phyloP scores from a whole-genome alignment of 2,797 vertebrate genomes.

The Pangasius macronema region DNA sequence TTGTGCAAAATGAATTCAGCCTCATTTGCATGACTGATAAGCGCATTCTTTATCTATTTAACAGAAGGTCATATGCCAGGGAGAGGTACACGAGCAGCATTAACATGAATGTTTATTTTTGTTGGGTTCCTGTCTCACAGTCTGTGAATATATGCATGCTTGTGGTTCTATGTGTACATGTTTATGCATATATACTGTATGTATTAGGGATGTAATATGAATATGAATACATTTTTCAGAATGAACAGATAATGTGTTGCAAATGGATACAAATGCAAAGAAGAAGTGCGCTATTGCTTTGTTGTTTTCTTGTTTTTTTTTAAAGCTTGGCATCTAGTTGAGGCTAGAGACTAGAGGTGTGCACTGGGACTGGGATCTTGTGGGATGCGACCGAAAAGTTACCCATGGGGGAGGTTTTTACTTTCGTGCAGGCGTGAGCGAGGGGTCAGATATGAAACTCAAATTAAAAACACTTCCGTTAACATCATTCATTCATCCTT shows the following conservation, averaged over 20 bases:
- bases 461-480: not conserved
- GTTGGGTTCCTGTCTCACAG: slow-evolving; percentile 27
- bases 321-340: not conserved
- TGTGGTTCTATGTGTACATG: not conserved
- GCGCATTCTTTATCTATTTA: slow-evolving; percentile 99
- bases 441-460: not conserved
- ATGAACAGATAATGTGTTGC: not conserved
- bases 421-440: not conserved
- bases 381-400: not conserved
- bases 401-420: not conserved
- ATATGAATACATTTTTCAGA: not conserved
- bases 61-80: slow-evolving; percentile 99
- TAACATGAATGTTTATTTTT: slow-evolving; percentile 52
- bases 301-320: not conserved
- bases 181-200: not conserved
- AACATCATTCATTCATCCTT: not conserved
- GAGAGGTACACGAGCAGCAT: slow-evolving; percentile 69
- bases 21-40: slow-evolving; percentile 99
- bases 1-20: slow-evolving; percentile 99
- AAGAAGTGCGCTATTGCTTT: not conserved
- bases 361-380: not conserved
- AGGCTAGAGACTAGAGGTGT: not conserved
- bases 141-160: slow-evolving; percentile 13
- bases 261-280: not conserved
- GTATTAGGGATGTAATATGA: not conserved